Evolutionary conservation across 2,113 vertebrate species (phyloP).

Genomic region (Gorilla gorilla): DNA sequence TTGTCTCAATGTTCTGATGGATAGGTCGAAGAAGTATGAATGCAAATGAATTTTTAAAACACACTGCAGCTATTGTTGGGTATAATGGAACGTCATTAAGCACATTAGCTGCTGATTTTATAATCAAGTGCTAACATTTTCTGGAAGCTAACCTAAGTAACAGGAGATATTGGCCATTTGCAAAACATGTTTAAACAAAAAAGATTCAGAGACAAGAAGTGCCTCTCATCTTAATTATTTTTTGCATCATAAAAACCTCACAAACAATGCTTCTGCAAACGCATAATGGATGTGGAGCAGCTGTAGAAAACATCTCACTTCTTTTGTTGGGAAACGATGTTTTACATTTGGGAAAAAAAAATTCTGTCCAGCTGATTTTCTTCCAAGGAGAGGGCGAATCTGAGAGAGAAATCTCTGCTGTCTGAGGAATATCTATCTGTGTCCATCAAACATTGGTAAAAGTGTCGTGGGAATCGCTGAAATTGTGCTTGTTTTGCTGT

Average conservation of each 20-base stretch:
- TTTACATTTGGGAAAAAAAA: conserved; percentile 71
- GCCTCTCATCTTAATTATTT: conserved; percentile 79
- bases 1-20: conserved; percentile 34
- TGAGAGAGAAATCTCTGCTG: conserved; percentile 71
- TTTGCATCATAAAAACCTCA: conserved; percentile 64
- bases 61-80: conserved; percentile 59
- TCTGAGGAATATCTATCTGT: conserved; percentile 61
- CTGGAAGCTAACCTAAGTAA: conserved; percentile 73
- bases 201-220: conserved; percentile 74
- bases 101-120: conserved; percentile 76
- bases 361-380: conserved; percentile 72
- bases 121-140: conserved; percentile 71
- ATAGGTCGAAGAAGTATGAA: conserved; percentile 47
- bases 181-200: conserved; percentile 77
- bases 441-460: conserved; percentile 67
- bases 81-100: conserved; percentile 71
- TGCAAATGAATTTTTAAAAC: conserved; percentile 66
- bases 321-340: conserved; percentile 68
- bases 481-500: conserved; percentile 56
- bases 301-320: conserved; percentile 77
- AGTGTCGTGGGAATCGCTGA: conserved; percentile 55
- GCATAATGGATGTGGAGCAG: conserved; percentile 70
- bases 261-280: conserved; percentile 60
- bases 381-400: conserved; percentile 73
- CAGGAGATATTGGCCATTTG: conserved; percentile 75